Evolutionary conservation across 2,888 invertebrate genomes (phyloP).

Genomic region (Lagria hirta): DNA sequence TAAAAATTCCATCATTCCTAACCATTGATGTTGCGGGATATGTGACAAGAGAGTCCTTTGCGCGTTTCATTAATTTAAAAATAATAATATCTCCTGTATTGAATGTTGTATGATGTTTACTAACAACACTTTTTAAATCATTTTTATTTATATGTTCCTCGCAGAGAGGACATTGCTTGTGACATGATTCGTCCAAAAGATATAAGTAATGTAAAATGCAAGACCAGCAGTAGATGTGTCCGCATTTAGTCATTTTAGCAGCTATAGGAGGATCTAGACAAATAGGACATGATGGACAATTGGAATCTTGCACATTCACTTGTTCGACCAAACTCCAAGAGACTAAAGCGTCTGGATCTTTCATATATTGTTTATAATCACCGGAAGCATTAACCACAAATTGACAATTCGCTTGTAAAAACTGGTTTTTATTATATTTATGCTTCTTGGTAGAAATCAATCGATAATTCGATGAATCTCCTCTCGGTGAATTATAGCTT

Average conservation of each 20-base stretch:
- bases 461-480: slow-evolving; percentile 46
- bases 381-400: slow-evolving; percentile 85
- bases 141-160: slow-evolving; percentile 75
- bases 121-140: slow-evolving; percentile 78
- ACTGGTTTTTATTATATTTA: slow-evolving; percentile 91
- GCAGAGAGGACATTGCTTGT: slow-evolving; percentile 93
- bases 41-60: slow-evolving; percentile 59
- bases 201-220: slow-evolving; percentile 91
- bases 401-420: slow-evolving; percentile 95
- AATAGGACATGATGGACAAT: slow-evolving; percentile 82
- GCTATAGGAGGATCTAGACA: slow-evolving; percentile 85
- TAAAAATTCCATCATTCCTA: slow-evolving; percentile 47
- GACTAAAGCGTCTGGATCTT: slow-evolving; percentile 85
- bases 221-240: slow-evolving; percentile 95
- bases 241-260: slow-evolving; percentile 91
- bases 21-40: slow-evolving; percentile 56
- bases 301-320: slow-evolving; percentile 71
- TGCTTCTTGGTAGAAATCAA: slow-evolving; percentile 59
- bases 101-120: slow-evolving; percentile 57
- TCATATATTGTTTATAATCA: slow-evolving; percentile 75
- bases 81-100: slow-evolving; percentile 68
- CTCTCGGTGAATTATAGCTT: too few relatives aligned
- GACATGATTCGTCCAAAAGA: slow-evolving; percentile 77
- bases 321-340: slow-evolving; percentile 93
- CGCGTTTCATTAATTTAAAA: slow-evolving; percentile 77